These are phyloP conservation scores for Eidolon helvum DNA, from an alignment of 2,113 vertebrate genomes.

Conservation along the genomic window DNA sequence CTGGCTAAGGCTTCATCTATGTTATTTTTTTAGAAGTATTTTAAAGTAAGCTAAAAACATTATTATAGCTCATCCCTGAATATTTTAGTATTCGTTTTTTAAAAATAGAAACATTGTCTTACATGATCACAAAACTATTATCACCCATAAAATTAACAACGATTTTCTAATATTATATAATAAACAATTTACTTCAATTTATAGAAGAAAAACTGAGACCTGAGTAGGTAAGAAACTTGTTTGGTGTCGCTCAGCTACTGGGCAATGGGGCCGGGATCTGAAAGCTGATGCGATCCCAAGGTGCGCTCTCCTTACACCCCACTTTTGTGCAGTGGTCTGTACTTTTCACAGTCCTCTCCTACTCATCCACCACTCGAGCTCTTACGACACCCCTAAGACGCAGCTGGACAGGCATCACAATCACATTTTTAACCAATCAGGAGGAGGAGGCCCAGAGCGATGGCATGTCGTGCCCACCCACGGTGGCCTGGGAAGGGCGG, in stretches of 20 bases:
- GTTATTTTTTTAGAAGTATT: not conserved
- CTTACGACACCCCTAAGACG: not conserved
- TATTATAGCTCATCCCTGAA: not conserved
- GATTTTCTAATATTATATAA: not conserved
- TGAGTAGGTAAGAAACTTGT: not conserved
- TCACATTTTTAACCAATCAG: not conserved
- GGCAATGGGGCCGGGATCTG: not conserved
- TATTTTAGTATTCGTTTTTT: not conserved
- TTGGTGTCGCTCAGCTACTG: accelerated
- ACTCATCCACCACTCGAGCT: accelerated
- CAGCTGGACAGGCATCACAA: accelerated
- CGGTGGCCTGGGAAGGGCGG: not conserved
- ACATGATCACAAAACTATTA: not conserved
- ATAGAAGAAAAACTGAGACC: not conserved
- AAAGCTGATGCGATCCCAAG: accelerated
- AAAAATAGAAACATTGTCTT: not conserved
- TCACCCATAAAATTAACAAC: not conserved
- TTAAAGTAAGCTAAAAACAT: not conserved
- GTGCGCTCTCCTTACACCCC: not conserved
- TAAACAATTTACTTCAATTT: not conserved
- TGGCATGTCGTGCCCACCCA: accelerated
- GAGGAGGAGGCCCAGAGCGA: not conserved
- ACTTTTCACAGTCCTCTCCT: not conserved
- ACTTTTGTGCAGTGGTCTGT: accelerated
- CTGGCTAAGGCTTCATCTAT: not conserved